A percentile compares a stretch with the other conserved stretches of the same genome.
Evolutionary conservation across 2,797 vertebrate species (phyloP).

Genomic region (Agapornis canus): DNA sequence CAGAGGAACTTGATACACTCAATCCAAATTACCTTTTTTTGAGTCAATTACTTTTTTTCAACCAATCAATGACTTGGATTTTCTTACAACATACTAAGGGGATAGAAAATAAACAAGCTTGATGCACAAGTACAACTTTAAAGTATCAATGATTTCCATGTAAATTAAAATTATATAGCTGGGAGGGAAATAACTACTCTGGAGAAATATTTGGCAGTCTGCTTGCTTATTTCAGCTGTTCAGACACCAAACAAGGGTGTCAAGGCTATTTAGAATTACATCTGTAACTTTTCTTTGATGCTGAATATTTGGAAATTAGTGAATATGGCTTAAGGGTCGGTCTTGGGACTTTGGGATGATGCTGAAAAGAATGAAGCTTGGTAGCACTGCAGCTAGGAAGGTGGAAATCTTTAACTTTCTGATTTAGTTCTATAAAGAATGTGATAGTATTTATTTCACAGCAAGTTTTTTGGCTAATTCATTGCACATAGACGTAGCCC

Average conservation of each 20-base stretch:
- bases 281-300: constrained; percentile 63
- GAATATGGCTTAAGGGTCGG: constrained; percentile 15
- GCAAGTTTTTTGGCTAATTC: neutral
- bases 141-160: constrained; percentile 65
- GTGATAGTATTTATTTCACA: neutral
- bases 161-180: constrained; percentile 68
- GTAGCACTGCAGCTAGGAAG: neutral
- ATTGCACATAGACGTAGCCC: neutral
- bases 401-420: neutral
- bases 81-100: constrained; percentile 23
- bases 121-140: constrained; percentile 62
- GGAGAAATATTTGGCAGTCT: constrained; percentile 56
- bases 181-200: constrained; percentile 54
- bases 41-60: constrained; percentile 6
- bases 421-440: neutral
- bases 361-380: neutral
- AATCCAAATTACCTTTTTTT: neutral
- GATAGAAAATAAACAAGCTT: constrained; percentile 50
- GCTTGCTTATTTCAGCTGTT: constrained; percentile 59
- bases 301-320: constrained; percentile 24
- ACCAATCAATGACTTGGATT: constrained; percentile 26
- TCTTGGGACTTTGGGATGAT: neutral
- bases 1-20: neutral
- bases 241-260: constrained; percentile 46
- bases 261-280: constrained; percentile 61